Evolutionary conservation across 2,888 invertebrate genomes (phyloP), one percentile per base, ranked within the genome.

Genomic region (Cephus pygmeus): DNA sequence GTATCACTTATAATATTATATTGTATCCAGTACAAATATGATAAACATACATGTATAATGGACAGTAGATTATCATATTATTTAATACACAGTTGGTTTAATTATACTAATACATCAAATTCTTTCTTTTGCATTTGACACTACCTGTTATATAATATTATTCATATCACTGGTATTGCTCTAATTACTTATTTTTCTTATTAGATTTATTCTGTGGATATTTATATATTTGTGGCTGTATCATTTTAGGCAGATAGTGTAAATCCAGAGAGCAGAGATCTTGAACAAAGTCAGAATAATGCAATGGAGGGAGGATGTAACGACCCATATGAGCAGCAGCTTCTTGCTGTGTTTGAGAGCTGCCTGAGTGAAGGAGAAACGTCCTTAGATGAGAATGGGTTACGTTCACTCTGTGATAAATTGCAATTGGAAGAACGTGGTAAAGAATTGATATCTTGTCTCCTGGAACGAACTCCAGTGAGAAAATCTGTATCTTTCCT

Each of bases 251-350:
- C 15, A 12, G 34, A 35, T 15, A n/a, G 75, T 15, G 75, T 15
- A 23, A 30, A 31, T 34, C 15, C 11, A 33, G 34, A 33, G 12
- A 34, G 23, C 23, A 33, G 15, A 0, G 23, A 56, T 2, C 23
- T 56, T 56, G 68, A 77, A 71, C 79, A 78, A 80, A 73, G 73
- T 82, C 83, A 83, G 82, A 83, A 87, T 84, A 82, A 88, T 89
- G 89, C 88, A 82, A 91, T 91, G 91, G 91, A 89, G 87, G 89
- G 88, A 80, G 86, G 85, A 79, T 87, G 83, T 76, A 86, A 84
- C 79, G 96, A 96, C 92, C 96, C 95, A 73, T 96, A 97, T 90
- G 97, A 97, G 91, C 95, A 95, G 92, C 96, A 96, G 92, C 93
- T 97, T 87, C 94, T 95, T 86, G 94, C 95, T 86, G 96, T 96